Evolutionary conservation across 2,888 invertebrate genomes (phyloP).

Genomic region (Leptodirus hochenwartii): DNA sequence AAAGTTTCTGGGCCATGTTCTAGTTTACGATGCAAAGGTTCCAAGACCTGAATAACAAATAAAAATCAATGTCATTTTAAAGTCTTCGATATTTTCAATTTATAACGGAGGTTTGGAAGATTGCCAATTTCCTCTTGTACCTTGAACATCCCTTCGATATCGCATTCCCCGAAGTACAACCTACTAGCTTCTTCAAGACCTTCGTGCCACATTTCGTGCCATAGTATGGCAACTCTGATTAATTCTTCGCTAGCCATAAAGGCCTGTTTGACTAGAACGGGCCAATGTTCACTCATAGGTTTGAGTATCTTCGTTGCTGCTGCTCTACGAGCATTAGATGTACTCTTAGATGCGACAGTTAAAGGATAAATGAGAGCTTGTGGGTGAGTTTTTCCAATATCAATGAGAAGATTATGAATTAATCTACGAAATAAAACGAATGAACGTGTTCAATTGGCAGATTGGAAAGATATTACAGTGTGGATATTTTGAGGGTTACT

Average conservation of each 20-base stretch:
- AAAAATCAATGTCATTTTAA: too few relatives aligned
- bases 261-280: slow-evolving; percentile 83
- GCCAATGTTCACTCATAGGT: slow-evolving; percentile 90
- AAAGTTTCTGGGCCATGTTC: slow-evolving; percentile 88
- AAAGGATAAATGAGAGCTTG: slow-evolving; percentile 86
- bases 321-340: slow-evolving; percentile 62
- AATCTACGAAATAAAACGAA: too few relatives aligned
- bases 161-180: slow-evolving; percentile 90
- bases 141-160: slow-evolving; percentile 92
- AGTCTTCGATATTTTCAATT: too few relatives aligned
- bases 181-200: slow-evolving; percentile 87
- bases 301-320: slow-evolving; percentile 91
- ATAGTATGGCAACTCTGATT: slow-evolving; percentile 92
- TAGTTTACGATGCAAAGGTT: slow-evolving; percentile 86
- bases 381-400: slow-evolving; percentile 95
- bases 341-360: slow-evolving; percentile 93
- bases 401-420: slow-evolving; percentile 84
- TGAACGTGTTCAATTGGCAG: too few relatives aligned
- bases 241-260: slow-evolving; percentile 93
- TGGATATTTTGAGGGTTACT: too few relatives aligned
- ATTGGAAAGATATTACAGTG: too few relatives aligned
- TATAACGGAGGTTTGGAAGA: too few relatives aligned
- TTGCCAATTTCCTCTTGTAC: too few relatives aligned
- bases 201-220: slow-evolving; percentile 99
- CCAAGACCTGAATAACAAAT: too few relatives aligned